Percentiles rank a stretch among this genome's conserved stretches.
Evolutionary conservation across 1,140 invertebrate genomes (phyloP).

Genomic region (Heliconius hermathena): DNA sequence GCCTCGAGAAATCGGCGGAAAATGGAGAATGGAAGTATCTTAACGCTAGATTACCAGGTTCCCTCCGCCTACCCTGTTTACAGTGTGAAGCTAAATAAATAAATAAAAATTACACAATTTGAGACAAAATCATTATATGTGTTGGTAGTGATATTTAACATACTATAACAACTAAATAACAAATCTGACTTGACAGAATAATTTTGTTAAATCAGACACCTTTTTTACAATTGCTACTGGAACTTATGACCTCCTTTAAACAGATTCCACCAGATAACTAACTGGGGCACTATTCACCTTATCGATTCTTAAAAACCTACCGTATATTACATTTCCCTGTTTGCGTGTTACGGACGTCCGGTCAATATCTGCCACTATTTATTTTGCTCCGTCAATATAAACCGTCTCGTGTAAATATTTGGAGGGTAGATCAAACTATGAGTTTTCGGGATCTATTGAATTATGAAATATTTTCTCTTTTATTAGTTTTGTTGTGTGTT

Average conservation of each 20-base stretch:
- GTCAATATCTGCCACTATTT: conserved; percentile 43
- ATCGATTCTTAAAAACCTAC: conserved; percentile 14
- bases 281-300: neutral
- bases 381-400: conserved; percentile 45
- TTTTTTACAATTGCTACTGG: too few relatives aligned
- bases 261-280: neutral
- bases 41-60: too few relatives aligned
- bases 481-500: neutral
- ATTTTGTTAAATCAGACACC: too few relatives aligned
- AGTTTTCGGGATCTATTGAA: conserved; percentile 26
- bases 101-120: too few relatives aligned
- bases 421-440: conserved; percentile 35
- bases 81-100: neutral
- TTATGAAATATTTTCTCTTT: neutral
- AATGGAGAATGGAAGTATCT: too few relatives aligned
- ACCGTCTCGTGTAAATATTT: conserved; percentile 50
- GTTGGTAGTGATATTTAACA: neutral
- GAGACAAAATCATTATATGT: too few relatives aligned
- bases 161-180: too few relatives aligned
- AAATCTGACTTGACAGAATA: too few relatives aligned
- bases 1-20: too few relatives aligned
- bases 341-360: conserved; percentile 18
- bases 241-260: too few relatives aligned
- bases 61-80: too few relatives aligned
- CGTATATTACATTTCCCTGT: conserved; percentile 31